phyloP scores from a whole-genome alignment of 2,888 invertebrate species.

The Acanthopleura granulata region DNA sequence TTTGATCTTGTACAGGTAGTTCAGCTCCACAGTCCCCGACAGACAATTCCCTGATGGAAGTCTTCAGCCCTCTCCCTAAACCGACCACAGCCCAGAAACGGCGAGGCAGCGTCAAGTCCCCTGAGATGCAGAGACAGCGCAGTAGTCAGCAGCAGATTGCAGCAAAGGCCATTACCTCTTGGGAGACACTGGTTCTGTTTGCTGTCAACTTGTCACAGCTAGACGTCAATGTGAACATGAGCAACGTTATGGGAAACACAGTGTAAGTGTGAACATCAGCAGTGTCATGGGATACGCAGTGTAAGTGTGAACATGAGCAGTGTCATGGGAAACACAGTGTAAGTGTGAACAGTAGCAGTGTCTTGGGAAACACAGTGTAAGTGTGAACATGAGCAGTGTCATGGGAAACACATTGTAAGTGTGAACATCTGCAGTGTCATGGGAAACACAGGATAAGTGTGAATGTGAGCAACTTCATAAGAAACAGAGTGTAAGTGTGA shows the following conservation, averaged over 20 bases:
- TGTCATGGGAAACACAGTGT: constrained; percentile 80
- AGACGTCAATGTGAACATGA: constrained; percentile 99
- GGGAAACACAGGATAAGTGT: too few relatives aligned
- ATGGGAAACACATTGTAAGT: too few relatives aligned
- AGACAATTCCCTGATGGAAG: constrained; percentile 28
- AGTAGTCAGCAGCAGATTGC: background rate
- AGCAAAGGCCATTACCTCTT: constrained; percentile 64
- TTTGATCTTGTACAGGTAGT: background rate
- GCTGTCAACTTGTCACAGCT: constrained; percentile 95
- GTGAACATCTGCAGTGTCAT: too few relatives aligned
- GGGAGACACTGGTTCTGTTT: constrained; percentile 97
- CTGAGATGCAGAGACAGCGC: constrained; percentile 11
- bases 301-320: too few relatives aligned
- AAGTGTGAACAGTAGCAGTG: constrained; percentile 99
- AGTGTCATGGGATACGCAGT: too few relatives aligned
- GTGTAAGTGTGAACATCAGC: constrained; percentile 73
- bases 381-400: constrained; percentile 46
- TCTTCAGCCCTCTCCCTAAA: background rate
- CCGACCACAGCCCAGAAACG: background rate
- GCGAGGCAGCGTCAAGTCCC: background rate
- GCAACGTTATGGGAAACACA: constrained; percentile 99
- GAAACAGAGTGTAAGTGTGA: too few relatives aligned
- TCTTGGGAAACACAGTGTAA: constrained; percentile 96
- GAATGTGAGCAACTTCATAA: too few relatives aligned
- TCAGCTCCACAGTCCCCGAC: constrained; percentile 48